phyloP scores from a whole-genome alignment of 2,113 vertebrate species.

The Mesitornis unicolor region DNA sequence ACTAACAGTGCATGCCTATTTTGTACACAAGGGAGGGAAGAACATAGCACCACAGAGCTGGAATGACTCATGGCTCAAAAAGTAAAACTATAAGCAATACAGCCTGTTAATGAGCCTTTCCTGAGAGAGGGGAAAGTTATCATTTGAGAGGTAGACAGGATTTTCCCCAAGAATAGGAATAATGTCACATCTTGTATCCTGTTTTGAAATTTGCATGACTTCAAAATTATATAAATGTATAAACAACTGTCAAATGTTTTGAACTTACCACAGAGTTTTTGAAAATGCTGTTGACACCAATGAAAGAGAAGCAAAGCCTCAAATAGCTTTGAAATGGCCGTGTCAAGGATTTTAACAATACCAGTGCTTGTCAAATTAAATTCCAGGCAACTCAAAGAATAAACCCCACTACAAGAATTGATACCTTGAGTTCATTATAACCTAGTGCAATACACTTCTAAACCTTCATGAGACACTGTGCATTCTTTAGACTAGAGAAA shows the following conservation, averaged over 20 bases:
- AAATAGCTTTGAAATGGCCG: not conserved
- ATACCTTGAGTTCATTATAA: not conserved
- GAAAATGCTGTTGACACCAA: not conserved
- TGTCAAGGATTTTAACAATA: not conserved
- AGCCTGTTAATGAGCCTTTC: not conserved
- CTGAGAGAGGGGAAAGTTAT: not conserved
- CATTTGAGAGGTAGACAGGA: not conserved
- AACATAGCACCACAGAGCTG: not conserved
- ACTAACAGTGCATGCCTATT: not conserved
- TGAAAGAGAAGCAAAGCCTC: not conserved
- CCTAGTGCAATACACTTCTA: not conserved
- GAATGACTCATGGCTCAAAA: not conserved
- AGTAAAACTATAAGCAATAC: not conserved
- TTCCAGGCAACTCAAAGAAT: not conserved
- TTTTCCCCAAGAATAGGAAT: not conserved
- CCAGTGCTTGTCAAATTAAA: not conserved
- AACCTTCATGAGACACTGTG: not conserved
- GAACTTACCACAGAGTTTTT: not conserved
- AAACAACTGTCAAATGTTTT: conserved; percentile 3
- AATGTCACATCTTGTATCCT: not conserved
- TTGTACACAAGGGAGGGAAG: not conserved
- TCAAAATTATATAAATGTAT: not conserved
- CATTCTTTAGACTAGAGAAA: not conserved
- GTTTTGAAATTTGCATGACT: not conserved
- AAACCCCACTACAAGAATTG: not conserved